A percentile compares a stretch with the other conserved stretches of the same genome.
Evolutionary conservation across 2,113 vertebrate species (phyloP).

Genomic region (Xenopus borealis): DNA sequence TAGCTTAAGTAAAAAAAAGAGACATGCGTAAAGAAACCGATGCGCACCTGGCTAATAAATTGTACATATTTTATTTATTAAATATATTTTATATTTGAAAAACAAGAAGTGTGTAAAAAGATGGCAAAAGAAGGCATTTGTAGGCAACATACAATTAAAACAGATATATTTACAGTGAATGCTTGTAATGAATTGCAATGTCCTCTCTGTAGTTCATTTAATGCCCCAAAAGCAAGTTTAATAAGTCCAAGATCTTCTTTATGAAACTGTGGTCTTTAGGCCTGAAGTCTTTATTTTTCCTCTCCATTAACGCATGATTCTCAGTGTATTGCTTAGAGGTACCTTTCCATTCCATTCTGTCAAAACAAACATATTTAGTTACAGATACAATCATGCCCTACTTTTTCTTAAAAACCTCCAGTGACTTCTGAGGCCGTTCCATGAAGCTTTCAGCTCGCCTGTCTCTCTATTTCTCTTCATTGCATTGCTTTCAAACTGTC

Average conservation of each 20-base stretch:
- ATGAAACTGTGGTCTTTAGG: neutral
- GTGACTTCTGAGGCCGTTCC: conserved; percentile 41
- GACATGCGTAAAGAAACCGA: too few relatives aligned
- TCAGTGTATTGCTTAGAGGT: conserved; percentile 43
- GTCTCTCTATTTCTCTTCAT: conserved; percentile 23
- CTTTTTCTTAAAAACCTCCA: conserved; percentile 40
- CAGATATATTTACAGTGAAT: too few relatives aligned
- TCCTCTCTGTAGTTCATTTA: neutral
- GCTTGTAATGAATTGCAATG: neutral
- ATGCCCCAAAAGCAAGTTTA: conserved; percentile 1
- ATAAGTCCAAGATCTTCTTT: conserved; percentile 4
- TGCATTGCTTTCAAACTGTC: conserved; percentile 41
- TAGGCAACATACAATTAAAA: too few relatives aligned
- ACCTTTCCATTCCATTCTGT: conserved; percentile 38
- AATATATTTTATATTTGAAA: neutral
- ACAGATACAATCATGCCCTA: conserved; percentile 35
- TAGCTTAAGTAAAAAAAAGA: too few relatives aligned
- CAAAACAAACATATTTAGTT: conserved; percentile 8
- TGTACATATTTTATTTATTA: neutral
- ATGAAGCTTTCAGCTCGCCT: conserved; percentile 34
- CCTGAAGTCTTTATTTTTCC: conserved; percentile 29
- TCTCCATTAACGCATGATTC: conserved; percentile 28
- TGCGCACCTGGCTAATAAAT: neutral
- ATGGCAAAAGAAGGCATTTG: too few relatives aligned
- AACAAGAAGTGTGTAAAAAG: neutral